phyloP scores from a whole-genome alignment of 2,888 invertebrate genomes.

The Athalia circularis region DNA sequence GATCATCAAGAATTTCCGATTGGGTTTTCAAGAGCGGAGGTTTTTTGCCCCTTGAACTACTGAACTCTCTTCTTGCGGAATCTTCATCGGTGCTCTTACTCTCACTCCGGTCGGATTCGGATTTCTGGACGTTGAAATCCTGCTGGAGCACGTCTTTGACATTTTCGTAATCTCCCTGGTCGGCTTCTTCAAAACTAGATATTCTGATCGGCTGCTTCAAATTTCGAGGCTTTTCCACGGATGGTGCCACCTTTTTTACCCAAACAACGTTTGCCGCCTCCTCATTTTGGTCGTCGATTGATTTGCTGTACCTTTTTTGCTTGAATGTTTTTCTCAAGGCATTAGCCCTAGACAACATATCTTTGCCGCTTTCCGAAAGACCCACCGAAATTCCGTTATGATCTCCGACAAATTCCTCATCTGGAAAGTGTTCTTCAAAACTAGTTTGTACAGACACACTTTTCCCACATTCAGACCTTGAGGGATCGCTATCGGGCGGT shows the following conservation, averaged over 20 bases:
- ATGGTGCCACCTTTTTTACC: conserved; percentile 30
- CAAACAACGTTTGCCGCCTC: conserved; percentile 46
- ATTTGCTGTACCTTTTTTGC: conserved; percentile 29
- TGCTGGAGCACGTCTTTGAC: conserved; percentile 50
- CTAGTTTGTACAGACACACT: conserved; percentile 70
- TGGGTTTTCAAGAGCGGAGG: conserved; percentile 6
- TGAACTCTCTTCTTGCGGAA: background rate
- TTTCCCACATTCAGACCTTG: conserved; percentile 52
- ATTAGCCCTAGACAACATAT: conserved; percentile 52
- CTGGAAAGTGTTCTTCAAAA: conserved; percentile 60
- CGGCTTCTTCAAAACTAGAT: conserved; percentile 62
- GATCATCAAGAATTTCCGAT: conserved; percentile 58
- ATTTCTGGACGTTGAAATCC: no score
- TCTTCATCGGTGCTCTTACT: conserved; percentile 20
- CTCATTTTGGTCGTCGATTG: conserved; percentile 40
- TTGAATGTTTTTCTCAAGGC: conserved; percentile 49
- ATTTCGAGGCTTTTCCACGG: conserved; percentile 34
- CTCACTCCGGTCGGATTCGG: conserved; percentile 19
- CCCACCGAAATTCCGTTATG: conserved; percentile 49
- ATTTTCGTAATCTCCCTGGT: conserved; percentile 61
- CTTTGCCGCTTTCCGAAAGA: conserved; percentile 59
- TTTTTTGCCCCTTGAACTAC: conserved; percentile 27
- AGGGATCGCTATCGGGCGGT: conserved; percentile 60
- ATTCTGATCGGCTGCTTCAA: conserved; percentile 55
- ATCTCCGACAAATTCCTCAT: conserved; percentile 49